Base-by-base conservation (phyloP, 2,797 vertebrate species). In the Cuniculus paca region DNA sequence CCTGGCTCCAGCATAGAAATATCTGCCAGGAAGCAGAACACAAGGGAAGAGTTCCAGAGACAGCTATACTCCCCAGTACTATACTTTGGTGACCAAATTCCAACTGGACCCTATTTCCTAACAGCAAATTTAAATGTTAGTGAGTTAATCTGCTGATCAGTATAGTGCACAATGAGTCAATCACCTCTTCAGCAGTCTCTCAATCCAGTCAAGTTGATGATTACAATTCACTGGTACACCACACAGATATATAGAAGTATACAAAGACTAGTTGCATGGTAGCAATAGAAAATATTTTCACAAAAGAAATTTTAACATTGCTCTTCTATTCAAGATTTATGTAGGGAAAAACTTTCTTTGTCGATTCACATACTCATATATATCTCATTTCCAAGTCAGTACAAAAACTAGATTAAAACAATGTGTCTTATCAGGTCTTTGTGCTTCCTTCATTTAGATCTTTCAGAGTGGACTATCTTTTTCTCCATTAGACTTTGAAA, bases 331-430 rank as follows among this genome's bases (percentile, higher is more conserved):
- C 5, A 61, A 93, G 28, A 70, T 50, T 2, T 7, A 28, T 34
- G 10, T 6, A 45, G 34, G 19, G 84, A 63, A 42, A 26, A 54
- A 39, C 48, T 84, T n/a, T n/a, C n/a, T n/a, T n/a, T n/a, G n/a
- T n/a, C n/a, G n/a, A 61, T 58, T 20, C 22, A 58, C 56, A 58
- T 58, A 58, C 20, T 20, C 20, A 58, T 58, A 48, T n/a, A n/a
- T n/a, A n/a, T n/a, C 54, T 82, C 63, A 90, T 91, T 72, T 95
- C 39, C 14, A 82, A 2, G 0, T 61, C 4, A 0, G 12, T n/a
- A 6, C n/a, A 88, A 93, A 90, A 93, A 68, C 68, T 65, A 88
- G 54, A 94, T 86, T 81, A 94, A 89, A 94, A 39, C 60, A 94
- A 60, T 79, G 36, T 36, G 19, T 93, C 58, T 92, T 78, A 24